Conservation (phyloP, 1,140 invertebrate species). For the Gonatopus flavifemur region DNA sequence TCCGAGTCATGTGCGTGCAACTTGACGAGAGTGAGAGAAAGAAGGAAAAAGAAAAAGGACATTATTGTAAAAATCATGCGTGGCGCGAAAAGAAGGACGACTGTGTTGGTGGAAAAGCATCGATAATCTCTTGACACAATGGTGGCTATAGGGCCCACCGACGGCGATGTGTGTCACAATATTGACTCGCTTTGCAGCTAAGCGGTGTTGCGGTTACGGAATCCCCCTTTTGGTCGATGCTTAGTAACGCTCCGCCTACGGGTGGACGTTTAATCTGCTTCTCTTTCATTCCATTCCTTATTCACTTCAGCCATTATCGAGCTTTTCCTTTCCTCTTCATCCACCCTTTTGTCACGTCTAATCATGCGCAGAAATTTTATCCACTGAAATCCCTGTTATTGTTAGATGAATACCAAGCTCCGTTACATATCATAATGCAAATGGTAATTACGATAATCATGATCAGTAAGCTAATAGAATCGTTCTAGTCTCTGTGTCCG, state of each 20-base stretch:
- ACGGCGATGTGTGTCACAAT: conserved; percentile 27
- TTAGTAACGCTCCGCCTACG: conserved; percentile 12
- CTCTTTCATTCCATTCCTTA: background rate
- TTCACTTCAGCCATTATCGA: too few species aligned
- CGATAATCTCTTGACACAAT: conserved; percentile 19
- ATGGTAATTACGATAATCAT: too few species aligned
- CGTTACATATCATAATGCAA: too few species aligned
- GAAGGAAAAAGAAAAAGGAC: background rate
- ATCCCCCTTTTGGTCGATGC: conserved; percentile 1
- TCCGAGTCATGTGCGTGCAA: too few species aligned
- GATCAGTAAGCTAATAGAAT: too few species aligned
- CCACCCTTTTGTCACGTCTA: background rate
- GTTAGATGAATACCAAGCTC: too few species aligned
- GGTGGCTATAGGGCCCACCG: background rate
- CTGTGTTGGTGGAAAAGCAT: background rate
- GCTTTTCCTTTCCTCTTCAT: background rate
- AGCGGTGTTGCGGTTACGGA: conserved; percentile 2
- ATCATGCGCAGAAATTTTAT: background rate
- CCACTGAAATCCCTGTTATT: too few species aligned
- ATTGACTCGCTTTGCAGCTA: conserved; percentile 22
- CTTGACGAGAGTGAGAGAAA: background rate
- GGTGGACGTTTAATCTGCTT: background rate
- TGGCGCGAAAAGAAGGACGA: background rate
- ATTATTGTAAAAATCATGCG: background rate
- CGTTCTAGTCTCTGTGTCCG: too few species aligned